A percentile compares a stretch with the other conserved stretches of the same genome.
Evolutionary conservation across 2,113 vertebrate genomes (phyloP).

Genomic region (Coturnix japonica): DNA sequence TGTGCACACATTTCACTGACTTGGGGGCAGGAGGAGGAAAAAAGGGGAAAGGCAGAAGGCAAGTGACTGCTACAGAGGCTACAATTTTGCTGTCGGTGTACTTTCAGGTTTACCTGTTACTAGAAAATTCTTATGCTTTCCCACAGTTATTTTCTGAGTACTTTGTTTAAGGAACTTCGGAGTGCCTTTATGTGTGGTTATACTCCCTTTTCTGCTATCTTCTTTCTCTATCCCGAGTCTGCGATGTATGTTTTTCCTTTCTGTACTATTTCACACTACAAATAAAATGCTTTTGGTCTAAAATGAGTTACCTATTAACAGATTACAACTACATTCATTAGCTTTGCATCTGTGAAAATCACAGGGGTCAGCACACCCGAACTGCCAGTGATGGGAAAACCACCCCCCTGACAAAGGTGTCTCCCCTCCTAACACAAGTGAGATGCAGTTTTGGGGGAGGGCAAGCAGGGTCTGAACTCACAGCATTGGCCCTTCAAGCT

Average conservation of each 20-base stretch:
- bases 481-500: neutral
- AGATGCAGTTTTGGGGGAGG: neutral
- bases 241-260: neutral
- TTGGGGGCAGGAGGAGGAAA: neutral
- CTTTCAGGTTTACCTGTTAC: neutral
- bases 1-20: neutral
- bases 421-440: neutral
- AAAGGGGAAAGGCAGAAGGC: neutral
- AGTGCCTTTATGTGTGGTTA: neutral
- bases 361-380: slow-evolving; percentile 57
- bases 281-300: slow-evolving; percentile 25
- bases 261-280: neutral
- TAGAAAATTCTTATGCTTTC: neutral
- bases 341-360: slow-evolving; percentile 69
- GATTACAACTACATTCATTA: slow-evolving; percentile 63
- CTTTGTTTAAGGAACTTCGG: neutral
- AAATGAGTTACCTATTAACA: slow-evolving; percentile 72
- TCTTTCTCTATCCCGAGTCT: neutral
- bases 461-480: neutral
- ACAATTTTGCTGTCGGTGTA: neutral
- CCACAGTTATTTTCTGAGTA: neutral
- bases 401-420: slow-evolving; percentile 10
- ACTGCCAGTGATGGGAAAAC: slow-evolving; percentile 57
- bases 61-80: neutral
- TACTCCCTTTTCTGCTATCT: neutral